Evolutionary conservation across 2,797 vertebrate species (phyloP), one percentile per base, ranked within the genome.

Genomic region (Melanotaenia parkinsoni): DNA sequence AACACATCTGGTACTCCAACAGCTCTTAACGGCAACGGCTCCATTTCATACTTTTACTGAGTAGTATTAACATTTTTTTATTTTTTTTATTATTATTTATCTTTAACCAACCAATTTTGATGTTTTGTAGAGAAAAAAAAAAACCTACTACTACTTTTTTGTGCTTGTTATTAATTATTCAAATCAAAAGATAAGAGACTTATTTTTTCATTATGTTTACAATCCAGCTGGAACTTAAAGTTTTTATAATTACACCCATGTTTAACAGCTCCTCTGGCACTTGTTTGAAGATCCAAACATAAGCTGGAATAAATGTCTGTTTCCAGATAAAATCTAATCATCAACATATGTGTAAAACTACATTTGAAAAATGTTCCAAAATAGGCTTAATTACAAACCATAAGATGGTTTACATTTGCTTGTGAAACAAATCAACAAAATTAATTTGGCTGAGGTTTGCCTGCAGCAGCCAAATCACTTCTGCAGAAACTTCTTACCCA

Each of bases 361-460:
- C 62, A 72, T 54, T 43, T 43, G 24, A 56, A 45, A 60, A 86
- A 74, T 76, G 22, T 50, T 70, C 60, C 38, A 68, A 84, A 80
- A 73, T 76, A 81, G 63, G 37, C 28, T 40, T 88, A 84, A 88
- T 88, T 86, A 86, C 70, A 85, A 85, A 74, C 37, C 77, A 63
- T 54, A 22, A 43, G 63, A 78, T 77, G 80, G 74, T 88, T 90
- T 79, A 81, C 74, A 83, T 93, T 89, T 84, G 82, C 80, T 81
- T 81, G 73, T 62, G 68, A 88, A 89, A 86, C 85, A 84, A 91
- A 88, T 91, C 80, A 88, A 82, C 74, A 61, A 81, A 89, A 88
- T 83, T 78, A 73, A 89, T 84, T 85, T 80, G 65, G 67, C 74
- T 85, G 84, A 80, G 86, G 81, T 90, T 86, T 79, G 67, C 72